Conservation (phyloP, 2,888 invertebrate genomes). For the Agriopis aurantiaria region DNA sequence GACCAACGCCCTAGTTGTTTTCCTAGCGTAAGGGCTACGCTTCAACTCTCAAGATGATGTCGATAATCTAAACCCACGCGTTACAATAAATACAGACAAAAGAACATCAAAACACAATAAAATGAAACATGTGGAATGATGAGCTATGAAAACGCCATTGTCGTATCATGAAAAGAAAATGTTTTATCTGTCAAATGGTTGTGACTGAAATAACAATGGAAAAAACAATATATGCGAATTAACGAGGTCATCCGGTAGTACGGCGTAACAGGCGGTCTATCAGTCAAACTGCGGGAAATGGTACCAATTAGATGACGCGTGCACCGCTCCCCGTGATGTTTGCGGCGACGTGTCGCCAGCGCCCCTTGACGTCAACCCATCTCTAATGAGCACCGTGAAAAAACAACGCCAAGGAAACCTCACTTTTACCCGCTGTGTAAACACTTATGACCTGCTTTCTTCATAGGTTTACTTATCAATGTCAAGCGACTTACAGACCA, state of each 20-base stretch:
- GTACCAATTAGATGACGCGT: constrained; percentile 69
- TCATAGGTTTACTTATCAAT: constrained; percentile 9
- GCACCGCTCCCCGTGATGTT: constrained; percentile 72
- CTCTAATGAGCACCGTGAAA: constrained; percentile 59
- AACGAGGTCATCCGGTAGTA: constrained; percentile 75
- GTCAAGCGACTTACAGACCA: not conserved
- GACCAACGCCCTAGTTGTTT: not conserved
- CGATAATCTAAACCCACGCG: not conserved
- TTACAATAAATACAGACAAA: constrained; percentile 14
- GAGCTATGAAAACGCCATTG: constrained; percentile 14
- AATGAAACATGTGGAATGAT: constrained; percentile 8
- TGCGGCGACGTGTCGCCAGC: constrained; percentile 51
- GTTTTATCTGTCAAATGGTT: constrained; percentile 11
- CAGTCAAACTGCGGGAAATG: constrained; percentile 70
- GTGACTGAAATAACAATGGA: constrained; percentile 52
- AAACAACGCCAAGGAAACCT: constrained; percentile 58
- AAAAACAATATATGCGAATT: constrained; percentile 66
- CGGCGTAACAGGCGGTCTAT: constrained; percentile 78
- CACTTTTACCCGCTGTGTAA: constrained; percentile 34
- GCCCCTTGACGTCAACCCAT: constrained; percentile 67
- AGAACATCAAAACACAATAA: constrained; percentile 17
- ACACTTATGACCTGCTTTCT: constrained; percentile 25
- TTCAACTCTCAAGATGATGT: not conserved
- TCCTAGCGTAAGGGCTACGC: too few relatives aligned
- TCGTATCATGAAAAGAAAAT: not conserved